Base-by-base conservation (phyloP, 2,797 vertebrate species). In the Falco biarmicus region DNA sequence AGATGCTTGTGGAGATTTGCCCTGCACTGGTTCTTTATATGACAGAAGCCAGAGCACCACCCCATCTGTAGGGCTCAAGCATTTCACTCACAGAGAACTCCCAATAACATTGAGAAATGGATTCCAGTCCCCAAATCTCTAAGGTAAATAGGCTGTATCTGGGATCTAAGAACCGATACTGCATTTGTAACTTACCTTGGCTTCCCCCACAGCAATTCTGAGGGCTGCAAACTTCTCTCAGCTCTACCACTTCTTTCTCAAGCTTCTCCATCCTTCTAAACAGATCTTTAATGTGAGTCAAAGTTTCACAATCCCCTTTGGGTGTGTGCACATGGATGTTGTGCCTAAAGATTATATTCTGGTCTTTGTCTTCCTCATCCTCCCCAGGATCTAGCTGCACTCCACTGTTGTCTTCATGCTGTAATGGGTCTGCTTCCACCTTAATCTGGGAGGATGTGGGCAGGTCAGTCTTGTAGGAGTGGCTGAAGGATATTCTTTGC, bases 281-380 rank as follows among this genome's bases (percentile, higher is more conserved):
- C 53, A 99, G 98, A 54, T 97, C 96, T 95, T 98, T 98, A 81
- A 99, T 86, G 24, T 97, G 97, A 53, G 98, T 98, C 0, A 98
- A 98, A 81, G 98, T 97, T 34, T 96, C 98, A 13, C 99, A 99
- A 95, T 98, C 98, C 92, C 98, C 98, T 75, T 95, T 98, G 3
- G 98, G 98, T 1, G 97, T 87, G 75, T 98, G 98, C 69, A 99
- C 97, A 37, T 31, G 97, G 86, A 99, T 99, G 89, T 98, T 99
- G 97, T 99, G 99, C 95, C 97, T 98, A 93, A 99, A 99, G 93
- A 99, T 95, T 15, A 99, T 97, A 85, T 99, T 98, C 75, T 99
- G 99, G 16, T 98, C 98, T 82, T 98, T 98, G 0, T 83, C 92
- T 29, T 97, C 94, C 15, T 96, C 54, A 0, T 84, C 76, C 47